A percentile compares a stretch with the other conserved stretches of the same genome.
Conservation (phyloP, 2,888 invertebrate species). For the Cyrtodaria siliqua region DNA sequence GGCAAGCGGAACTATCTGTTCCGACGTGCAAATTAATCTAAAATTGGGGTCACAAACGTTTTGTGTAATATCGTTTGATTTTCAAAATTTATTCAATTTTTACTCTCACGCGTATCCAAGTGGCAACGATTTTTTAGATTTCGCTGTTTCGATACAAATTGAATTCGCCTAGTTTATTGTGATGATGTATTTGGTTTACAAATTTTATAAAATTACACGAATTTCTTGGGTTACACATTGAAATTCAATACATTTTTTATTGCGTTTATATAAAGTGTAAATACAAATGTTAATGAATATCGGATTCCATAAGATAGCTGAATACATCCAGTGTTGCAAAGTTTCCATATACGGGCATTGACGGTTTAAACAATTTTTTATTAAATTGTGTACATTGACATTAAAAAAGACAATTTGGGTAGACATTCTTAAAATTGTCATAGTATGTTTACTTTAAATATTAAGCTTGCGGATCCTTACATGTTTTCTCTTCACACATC, state of each 20-base stretch:
- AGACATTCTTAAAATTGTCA: too few relatives aligned
- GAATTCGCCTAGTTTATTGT: neutral
- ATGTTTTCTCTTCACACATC: too few relatives aligned
- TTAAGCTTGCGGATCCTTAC: too few relatives aligned
- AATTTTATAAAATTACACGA: conserved; percentile 3
- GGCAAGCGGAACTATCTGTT: conserved; percentile 9
- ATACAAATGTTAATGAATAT: too few relatives aligned
- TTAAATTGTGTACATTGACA: too few relatives aligned
- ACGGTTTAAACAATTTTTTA: too few relatives aligned
- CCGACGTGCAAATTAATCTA: conserved; percentile 11
- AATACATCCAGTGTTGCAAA: too few relatives aligned
- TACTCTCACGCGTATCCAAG: conserved; percentile 9
- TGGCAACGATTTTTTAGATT: neutral
- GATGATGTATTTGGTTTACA: neutral
- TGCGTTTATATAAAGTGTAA: too few relatives aligned
- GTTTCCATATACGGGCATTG: too few relatives aligned
- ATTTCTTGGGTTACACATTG: neutral
- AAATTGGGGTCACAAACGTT: neutral
- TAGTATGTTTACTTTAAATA: too few relatives aligned
- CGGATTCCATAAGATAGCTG: too few relatives aligned
- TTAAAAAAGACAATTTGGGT: too few relatives aligned
- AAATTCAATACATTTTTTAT: neutral
- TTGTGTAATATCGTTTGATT: conserved; percentile 18
- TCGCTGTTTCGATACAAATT: conserved; percentile 5
- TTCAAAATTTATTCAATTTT: conserved; percentile 13